Evolutionary conservation across 2,797 vertebrate genomes (phyloP).

Genomic region (Chelonia mydas): DNA sequence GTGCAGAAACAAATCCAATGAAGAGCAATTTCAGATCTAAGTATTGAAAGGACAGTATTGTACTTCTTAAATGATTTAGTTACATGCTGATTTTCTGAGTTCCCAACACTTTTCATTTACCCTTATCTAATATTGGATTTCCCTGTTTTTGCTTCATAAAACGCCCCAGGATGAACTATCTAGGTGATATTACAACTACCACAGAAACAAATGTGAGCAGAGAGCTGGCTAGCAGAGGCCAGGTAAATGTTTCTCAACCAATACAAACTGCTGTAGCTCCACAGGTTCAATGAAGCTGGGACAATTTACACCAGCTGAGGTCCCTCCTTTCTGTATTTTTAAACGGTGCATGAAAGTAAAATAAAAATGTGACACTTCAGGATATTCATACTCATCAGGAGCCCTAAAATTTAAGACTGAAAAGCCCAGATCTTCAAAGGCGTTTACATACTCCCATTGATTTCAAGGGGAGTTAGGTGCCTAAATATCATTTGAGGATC

Average conservation of each 20-base stretch:
- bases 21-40: constrained; percentile 3
- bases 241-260: background rate
- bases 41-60: background rate
- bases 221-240: background rate
- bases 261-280: background rate
- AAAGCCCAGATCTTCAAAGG: background rate
- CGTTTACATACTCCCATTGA: background rate
- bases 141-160: background rate
- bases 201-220: background rate
- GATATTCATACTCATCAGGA: background rate
- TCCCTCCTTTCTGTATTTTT: background rate
- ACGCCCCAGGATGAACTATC: background rate
- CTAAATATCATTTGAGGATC: too few species aligned
- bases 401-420: background rate
- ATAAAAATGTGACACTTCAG: background rate
- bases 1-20: background rate
- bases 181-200: background rate
- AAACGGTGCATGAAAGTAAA: fast-evolving
- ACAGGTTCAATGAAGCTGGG: background rate
- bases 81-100: background rate
- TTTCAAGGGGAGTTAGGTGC: too few species aligned
- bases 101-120: background rate
- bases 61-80: background rate
- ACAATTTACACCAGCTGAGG: background rate
- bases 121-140: background rate